A percentile compares a stretch with the other conserved stretches of the same genome.
These are phyloP conservation scores for Nylanderia fulva DNA, from an alignment of 1,140 invertebrate species.

Conservation along the genomic window DNA sequence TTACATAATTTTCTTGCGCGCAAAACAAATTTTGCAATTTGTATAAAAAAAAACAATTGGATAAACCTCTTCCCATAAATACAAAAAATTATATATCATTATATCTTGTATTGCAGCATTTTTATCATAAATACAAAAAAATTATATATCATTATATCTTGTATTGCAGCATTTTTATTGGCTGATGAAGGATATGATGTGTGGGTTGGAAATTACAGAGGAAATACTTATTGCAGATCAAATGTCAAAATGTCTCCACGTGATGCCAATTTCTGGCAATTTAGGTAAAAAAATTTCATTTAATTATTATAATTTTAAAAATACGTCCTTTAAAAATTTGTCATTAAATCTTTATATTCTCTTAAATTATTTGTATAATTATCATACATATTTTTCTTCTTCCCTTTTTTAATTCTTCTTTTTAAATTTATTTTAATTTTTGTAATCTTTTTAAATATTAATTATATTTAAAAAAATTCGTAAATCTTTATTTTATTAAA, in stretches of 20 bases:
- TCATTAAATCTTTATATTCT: background rate
- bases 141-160: constrained; percentile 14
- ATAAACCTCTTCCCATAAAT: no score
- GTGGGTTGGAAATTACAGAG: constrained; percentile 88
- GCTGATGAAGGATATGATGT: constrained; percentile 91
- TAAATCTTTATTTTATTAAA: no score
- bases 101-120: constrained; percentile 74
- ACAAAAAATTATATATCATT: background rate
- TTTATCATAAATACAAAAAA: constrained; percentile 75
- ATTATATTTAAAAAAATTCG: no score
- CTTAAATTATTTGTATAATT: background rate
- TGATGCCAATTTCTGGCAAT: constrained; percentile 64
- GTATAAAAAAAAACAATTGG: no score
- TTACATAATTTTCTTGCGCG: background rate
- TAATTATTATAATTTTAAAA: background rate
- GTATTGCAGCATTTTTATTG: constrained; percentile 83
- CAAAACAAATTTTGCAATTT: background rate
- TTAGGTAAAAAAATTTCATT: constrained; percentile 38
- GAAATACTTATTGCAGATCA: constrained; percentile 85
- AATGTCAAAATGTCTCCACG: constrained; percentile 79
- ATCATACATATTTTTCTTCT: background rate
- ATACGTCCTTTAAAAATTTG: background rate
- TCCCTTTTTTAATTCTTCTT: no score
- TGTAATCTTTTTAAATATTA: no score
- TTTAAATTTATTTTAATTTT: no score